Percentiles rank a stretch among this genome's conserved stretches.
These are phyloP conservation scores for Dinoponera quadriceps DNA, from an alignment of 1,140 invertebrate genomes.

Conservation along the genomic window DNA sequence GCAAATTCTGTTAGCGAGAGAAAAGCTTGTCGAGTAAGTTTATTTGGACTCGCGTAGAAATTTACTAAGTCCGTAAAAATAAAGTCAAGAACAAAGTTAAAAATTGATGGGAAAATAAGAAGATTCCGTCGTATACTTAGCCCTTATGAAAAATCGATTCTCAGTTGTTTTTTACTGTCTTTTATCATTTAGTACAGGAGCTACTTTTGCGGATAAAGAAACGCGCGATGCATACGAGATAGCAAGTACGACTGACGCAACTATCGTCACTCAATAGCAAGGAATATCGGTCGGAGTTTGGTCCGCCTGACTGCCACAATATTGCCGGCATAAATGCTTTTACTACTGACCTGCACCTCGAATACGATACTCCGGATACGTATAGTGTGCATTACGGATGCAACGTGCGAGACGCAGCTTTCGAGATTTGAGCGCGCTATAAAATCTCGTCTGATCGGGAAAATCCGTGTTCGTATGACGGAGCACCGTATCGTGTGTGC, in stretches of 20 bases:
- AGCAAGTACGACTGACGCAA: conserved; percentile 19
- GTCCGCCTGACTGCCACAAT: conserved; percentile 31
- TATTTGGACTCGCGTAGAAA: background rate
- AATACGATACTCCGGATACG: conserved; percentile 17
- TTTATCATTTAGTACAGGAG: background rate
- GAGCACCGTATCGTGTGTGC: background rate
- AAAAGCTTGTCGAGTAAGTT: background rate
- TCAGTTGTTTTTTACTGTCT: background rate
- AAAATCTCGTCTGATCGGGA: background rate
- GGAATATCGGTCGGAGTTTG: conserved; percentile 26
- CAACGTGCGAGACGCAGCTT: conserved; percentile 5
- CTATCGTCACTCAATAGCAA: conserved; percentile 10
- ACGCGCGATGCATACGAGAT: background rate
- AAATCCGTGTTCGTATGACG: conserved; percentile 1
- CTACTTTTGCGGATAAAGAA: conserved; percentile 16
- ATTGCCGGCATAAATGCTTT: conserved; percentile 69
- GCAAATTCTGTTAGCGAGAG: background rate
- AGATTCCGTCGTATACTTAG: background rate
- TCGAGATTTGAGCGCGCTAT: conserved; percentile 7
- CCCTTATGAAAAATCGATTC: background rate
- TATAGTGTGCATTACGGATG: conserved; percentile 3
- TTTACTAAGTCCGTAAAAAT: background rate
- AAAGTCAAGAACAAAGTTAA: too few relatives aligned
- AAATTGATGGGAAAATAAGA: background rate
- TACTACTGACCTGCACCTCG: conserved; percentile 62